phyloP scores from a whole-genome alignment of 1,140 invertebrate species.

The Rhopalosiphum maidis region DNA sequence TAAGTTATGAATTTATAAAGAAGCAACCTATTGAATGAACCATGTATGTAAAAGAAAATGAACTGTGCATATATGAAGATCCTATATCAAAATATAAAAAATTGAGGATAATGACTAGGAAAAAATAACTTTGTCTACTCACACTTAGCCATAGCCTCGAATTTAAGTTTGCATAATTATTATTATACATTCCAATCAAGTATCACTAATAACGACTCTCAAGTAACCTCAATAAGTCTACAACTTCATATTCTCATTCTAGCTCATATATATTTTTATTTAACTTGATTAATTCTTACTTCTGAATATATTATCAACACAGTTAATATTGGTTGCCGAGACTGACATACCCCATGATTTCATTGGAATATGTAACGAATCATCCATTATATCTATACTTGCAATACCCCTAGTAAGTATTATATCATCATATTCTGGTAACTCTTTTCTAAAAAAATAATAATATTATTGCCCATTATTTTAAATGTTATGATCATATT shows the following conservation, averaged over 20 bases:
- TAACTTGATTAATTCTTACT: slow-evolving; percentile 9
- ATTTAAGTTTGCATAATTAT: too few species aligned
- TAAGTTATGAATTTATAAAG: not conserved
- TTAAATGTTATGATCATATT: not conserved
- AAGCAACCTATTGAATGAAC: not conserved
- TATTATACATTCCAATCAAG: not conserved
- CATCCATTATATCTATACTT: slow-evolving; percentile 31
- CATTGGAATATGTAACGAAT: slow-evolving; percentile 44
- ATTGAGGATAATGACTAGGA: not conserved
- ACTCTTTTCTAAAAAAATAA: slow-evolving; percentile 18
- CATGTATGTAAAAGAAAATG: not conserved
- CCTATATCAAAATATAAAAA: not conserved
- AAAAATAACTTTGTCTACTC: not conserved
- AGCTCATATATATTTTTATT: not conserved
- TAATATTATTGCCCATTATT: not conserved
- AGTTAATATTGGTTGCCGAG: slow-evolving; percentile 46
- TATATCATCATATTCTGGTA: slow-evolving; percentile 43
- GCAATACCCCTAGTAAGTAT: slow-evolving; percentile 29
- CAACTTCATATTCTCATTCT: not conserved
- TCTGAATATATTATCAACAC: slow-evolving; percentile 27
- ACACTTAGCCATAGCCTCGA: too few species aligned
- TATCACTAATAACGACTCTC: not conserved
- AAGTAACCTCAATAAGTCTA: not conserved
- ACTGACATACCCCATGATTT: slow-evolving; percentile 52
- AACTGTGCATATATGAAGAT: not conserved